Percentiles rank a stretch among this genome's conserved stretches.
phyloP scores from a whole-genome alignment of 2,888 invertebrate genomes.

The Drosophila atripex region DNA sequence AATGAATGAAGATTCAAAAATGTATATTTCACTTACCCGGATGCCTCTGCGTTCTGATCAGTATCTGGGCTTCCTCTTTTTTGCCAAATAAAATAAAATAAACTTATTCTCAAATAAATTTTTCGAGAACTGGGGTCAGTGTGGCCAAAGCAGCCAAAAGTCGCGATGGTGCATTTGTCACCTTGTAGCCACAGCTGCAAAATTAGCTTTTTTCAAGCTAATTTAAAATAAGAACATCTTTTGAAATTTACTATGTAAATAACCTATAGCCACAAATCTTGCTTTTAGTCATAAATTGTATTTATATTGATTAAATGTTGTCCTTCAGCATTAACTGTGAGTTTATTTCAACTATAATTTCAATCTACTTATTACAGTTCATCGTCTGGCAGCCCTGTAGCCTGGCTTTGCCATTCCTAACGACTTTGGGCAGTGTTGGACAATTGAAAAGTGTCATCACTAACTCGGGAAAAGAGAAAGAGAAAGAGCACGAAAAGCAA shows the following conservation, averaged over 20 bases:
- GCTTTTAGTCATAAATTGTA: no score
- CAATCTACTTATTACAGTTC: no score
- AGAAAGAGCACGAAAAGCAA: conserved; percentile 53
- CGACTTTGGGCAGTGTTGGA: not conserved
- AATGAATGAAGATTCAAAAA: conserved; percentile 3
- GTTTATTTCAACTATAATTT: no score
- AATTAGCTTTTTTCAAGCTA: no score
- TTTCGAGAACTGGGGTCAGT: conserved; percentile 12
- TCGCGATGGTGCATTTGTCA: not conserved
- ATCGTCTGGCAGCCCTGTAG: no score
- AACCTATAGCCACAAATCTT: no score
- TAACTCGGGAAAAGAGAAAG: conserved; percentile 5
- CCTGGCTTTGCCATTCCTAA: not conserved
- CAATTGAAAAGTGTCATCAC: not conserved
- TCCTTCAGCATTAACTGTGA: no score
- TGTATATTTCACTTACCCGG: conserved; percentile 66
- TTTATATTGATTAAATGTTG: no score
- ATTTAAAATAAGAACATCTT: no score
- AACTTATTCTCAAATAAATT: conserved; percentile 36
- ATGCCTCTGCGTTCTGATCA: conserved; percentile 74
- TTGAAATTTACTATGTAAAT: no score
- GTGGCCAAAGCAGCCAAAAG: not conserved
- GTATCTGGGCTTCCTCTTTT: conserved; percentile 63
- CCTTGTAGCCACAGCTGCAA: not conserved
- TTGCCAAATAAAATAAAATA: conserved; percentile 56